These are phyloP conservation scores for Glomeris marginata DNA, from an alignment of 2,888 invertebrate species.

Conservation along the genomic window DNA sequence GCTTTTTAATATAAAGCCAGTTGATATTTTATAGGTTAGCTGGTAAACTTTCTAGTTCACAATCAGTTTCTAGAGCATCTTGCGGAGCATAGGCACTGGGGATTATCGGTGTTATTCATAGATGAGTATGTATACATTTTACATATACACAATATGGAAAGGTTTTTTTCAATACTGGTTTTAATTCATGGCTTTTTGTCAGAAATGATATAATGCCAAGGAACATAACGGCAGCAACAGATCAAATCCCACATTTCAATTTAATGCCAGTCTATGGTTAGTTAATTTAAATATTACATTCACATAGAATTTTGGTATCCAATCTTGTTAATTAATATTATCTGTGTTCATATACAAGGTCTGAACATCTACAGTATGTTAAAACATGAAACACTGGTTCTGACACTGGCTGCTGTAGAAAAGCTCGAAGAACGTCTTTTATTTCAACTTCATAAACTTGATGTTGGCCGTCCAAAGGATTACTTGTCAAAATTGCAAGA, in stretches of 20 bases:
- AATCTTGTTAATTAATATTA: too few species aligned
- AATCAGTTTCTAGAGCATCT: conserved; percentile 55
- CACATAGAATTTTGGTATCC: neutral
- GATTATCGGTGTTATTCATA: conserved; percentile 83
- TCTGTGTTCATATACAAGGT: conserved; percentile 26
- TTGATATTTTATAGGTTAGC: neutral
- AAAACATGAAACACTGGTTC: conserved; percentile 82
- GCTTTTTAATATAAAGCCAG: conserved; percentile 6
- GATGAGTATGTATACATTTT: conserved; percentile 52
- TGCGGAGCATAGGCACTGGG: conserved; percentile 78
- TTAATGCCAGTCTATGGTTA: conserved; percentile 85
- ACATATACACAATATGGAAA: neutral
- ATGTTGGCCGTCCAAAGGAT: conserved; percentile 10
- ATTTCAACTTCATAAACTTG: conserved; percentile 46
- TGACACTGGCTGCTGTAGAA: conserved; percentile 70
- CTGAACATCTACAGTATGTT: conserved; percentile 93
- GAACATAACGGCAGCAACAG: conserved; percentile 71
- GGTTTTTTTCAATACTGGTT: neutral
- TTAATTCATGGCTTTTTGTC: conserved; percentile 26
- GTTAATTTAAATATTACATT: conserved; percentile 9
- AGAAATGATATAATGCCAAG: conserved; percentile 72
- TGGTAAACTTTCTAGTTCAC: conserved; percentile 9
- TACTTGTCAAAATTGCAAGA: neutral
- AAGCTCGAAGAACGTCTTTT: conserved; percentile 64
- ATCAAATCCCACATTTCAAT: conserved; percentile 64